phyloP scores from a whole-genome alignment of 2,888 invertebrate genomes.

The Lissocephala sabroskyi region DNA sequence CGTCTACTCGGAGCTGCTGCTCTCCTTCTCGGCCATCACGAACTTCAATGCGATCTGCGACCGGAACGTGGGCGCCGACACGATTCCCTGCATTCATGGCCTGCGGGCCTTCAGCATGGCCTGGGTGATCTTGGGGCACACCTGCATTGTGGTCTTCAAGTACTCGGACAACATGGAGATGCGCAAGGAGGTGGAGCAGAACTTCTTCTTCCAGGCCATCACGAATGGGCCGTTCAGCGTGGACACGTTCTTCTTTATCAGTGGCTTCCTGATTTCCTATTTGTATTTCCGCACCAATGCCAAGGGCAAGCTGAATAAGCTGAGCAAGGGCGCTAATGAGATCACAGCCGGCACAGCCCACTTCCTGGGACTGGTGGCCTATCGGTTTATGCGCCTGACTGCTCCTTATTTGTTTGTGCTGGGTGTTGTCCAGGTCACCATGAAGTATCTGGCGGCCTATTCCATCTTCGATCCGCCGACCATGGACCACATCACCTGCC shows the following conservation, averaged over 20 bases:
- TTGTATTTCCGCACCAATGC: slow-evolving; percentile 86
- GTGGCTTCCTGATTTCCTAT: slow-evolving; percentile 88
- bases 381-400: slow-evolving; percentile 85
- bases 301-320: slow-evolving; percentile 80
- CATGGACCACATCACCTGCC: slow-evolving; percentile 85
- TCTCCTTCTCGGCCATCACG: slow-evolving; percentile 85
- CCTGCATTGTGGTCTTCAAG: slow-evolving; percentile 86
- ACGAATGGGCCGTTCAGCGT: slow-evolving; percentile 86
- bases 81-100: slow-evolving; percentile 83
- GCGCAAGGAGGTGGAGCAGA: slow-evolving; percentile 81
- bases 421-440: slow-evolving; percentile 87
- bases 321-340: slow-evolving; percentile 78
- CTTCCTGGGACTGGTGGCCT: slow-evolving; percentile 83
- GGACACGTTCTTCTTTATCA: slow-evolving; percentile 88
- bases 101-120: slow-evolving; percentile 79
- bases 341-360: slow-evolving; percentile 79
- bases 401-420: slow-evolving; percentile 88
- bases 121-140: slow-evolving; percentile 83
- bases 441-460: slow-evolving; percentile 87
- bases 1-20: slow-evolving; percentile 76
- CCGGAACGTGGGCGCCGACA: slow-evolving; percentile 85
- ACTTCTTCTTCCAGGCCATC: slow-evolving; percentile 85
- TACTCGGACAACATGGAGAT: slow-evolving; percentile 88
- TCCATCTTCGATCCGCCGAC: slow-evolving; percentile 90
- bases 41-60: slow-evolving; percentile 87